Percentiles rank a stretch among this genome's conserved stretches.
These are phyloP conservation scores for Ophioderma brevispina DNA, from an alignment of 35 echinoderm and acorn worm species.

Conservation along the genomic window DNA sequence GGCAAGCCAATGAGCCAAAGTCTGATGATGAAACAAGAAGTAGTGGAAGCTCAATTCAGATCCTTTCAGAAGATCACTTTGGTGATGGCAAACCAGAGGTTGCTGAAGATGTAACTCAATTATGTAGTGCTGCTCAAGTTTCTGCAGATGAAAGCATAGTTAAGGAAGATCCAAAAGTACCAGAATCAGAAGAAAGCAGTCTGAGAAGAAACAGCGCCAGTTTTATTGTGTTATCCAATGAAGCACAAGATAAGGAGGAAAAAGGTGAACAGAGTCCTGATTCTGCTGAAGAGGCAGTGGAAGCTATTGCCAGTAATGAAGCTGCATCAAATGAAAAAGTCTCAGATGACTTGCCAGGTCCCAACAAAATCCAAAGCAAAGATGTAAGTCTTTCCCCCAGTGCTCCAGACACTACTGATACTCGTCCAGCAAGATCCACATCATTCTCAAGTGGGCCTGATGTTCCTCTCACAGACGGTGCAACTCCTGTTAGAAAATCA, in stretches of 20 bases:
- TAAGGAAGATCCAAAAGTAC: neutral
- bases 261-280: neutral
- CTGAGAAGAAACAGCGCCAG: conserved; percentile 36
- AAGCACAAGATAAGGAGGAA: neutral
- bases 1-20: neutral
- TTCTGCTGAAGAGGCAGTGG: neutral
- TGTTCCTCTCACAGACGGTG: neutral
- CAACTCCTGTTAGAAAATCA: neutral
- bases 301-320: neutral
- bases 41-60: conserved; percentile 89
- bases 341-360: neutral
- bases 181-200: neutral
- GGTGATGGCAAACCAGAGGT: conserved; percentile 1
- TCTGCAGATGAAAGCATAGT: neutral
- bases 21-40: conserved; percentile 65
- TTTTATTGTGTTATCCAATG: conserved; percentile 40
- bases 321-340: neutral
- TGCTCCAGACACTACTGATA: neutral
- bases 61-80: conserved; percentile 55
- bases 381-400: neutral
- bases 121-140: neutral
- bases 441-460: neutral
- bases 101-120: neutral
- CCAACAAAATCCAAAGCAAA: neutral
- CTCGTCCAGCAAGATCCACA: neutral